Base-by-base conservation (phyloP, 2,113 vertebrate genomes). In the Tragelaphus strepsiceros region DNA sequence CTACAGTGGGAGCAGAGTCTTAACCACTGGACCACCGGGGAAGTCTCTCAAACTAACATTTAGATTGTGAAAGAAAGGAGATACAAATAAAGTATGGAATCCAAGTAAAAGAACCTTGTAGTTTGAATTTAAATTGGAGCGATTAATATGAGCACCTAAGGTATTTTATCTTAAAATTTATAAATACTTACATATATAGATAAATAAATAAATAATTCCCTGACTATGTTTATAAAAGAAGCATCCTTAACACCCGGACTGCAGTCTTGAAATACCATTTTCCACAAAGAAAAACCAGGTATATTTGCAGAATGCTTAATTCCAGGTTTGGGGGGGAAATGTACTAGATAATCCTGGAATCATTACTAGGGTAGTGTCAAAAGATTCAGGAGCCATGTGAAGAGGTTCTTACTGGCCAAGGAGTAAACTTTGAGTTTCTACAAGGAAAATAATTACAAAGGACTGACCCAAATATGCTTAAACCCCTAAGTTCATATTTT, bases 381-480 rank as follows among this genome's bases (percentile, higher is more conserved):
- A 89, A 67, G 54, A 78, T 22, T 92, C 82, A 51, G 9, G 22
- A 95, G n/a, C 58, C 59, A 94, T n/a, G 17, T 13, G 51, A 80
- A 67, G 49, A 93, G 28, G n/a, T n/a, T 91, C 64, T 90, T 24
- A 54, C 35, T 88, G 58, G 21, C 49, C 56, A 91, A 91, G 90
- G 81, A 64, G 26, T 46, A 35, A 2, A 30, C 30, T 59, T 32
- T 86, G 56, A 88, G 54, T 54, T 86, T 89, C 71, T 56, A 49
- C 21, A 91, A 92, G 14, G 30, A 82, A 94, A 96, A 85, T 56
- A 90, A 96, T 95, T 94, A 51, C 2, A 91, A 80, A 15, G 12
- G 21, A 67, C 88, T 94, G 67, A 91, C 17, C 49, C 43, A 97
- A 88, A 83, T 74, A 85, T 81, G 39, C 91, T 93, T 85, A 95